These are phyloP conservation scores for Archips xylosteana DNA, from an alignment of 2,888 invertebrate species.

Conservation along the genomic window DNA sequence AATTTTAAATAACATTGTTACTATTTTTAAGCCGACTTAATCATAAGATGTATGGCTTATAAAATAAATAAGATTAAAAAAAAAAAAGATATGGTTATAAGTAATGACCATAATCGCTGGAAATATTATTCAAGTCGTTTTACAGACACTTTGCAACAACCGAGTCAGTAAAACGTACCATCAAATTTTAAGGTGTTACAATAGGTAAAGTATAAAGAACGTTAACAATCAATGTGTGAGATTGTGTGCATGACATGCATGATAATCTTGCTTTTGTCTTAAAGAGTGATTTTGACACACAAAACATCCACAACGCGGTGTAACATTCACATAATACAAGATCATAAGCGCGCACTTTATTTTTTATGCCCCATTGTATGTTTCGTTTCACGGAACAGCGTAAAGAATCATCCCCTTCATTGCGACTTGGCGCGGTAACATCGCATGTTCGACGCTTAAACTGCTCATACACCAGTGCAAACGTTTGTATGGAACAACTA, in stretches of 20 bases:
- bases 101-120: background rate
- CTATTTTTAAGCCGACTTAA: too few species aligned
- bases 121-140: background rate
- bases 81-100: too few species aligned
- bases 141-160: background rate
- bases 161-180: background rate
- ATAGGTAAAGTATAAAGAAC: background rate
- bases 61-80: too few species aligned
- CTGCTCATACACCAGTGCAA: conserved; percentile 34
- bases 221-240: background rate
- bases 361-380: conserved; percentile 40
- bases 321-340: conserved; percentile 26
- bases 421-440: conserved; percentile 17
- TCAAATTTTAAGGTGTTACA: background rate
- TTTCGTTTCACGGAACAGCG: conserved; percentile 28
- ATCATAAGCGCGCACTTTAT: conserved; percentile 35
- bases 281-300: conserved; percentile 3
- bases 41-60: too few species aligned
- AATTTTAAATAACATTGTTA: too few species aligned
- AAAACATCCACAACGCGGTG: conserved; percentile 6
- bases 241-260: background rate
- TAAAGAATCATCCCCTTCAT: conserved; percentile 31
- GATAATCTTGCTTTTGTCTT: background rate
- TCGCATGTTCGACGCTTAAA: conserved; percentile 24
- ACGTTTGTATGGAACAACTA: conserved; percentile 50